Evolutionary conservation across 1,140 invertebrate genomes (phyloP).

Genomic region (Lepidostoma basale): DNA sequence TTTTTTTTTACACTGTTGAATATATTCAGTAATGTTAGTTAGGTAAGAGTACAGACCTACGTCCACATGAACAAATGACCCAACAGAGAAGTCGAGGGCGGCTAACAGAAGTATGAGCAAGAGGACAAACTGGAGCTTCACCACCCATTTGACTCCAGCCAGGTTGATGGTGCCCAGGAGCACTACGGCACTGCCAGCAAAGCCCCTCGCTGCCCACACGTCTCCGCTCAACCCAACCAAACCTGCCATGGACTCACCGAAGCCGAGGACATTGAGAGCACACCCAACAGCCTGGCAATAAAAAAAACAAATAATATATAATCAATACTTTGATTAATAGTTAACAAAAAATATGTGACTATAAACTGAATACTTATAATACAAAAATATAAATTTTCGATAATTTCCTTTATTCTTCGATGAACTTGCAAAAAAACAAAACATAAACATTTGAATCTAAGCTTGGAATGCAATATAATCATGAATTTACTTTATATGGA

Average conservation of each 20-base stretch:
- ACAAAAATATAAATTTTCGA: no score
- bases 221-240: conserved; percentile 75
- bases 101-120: conserved; percentile 83
- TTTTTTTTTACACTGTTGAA: background rate
- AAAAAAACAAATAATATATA: conserved; percentile 35
- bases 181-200: conserved; percentile 81
- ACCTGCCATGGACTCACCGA: conserved; percentile 92
- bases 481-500: no score
- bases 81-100: conserved; percentile 87
- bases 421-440: no score
- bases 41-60: conserved; percentile 66
- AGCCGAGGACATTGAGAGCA: conserved; percentile 92
- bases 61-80: conserved; percentile 78
- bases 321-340: no score
- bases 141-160: conserved; percentile 92
- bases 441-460: no score
- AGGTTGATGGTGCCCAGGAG: conserved; percentile 86
- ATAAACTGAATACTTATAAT: no score
- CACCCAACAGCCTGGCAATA: conserved; percentile 91
- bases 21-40: no score
- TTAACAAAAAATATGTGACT: no score
- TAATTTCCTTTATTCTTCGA: no score
- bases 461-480: no score
- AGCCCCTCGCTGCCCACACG: conserved; percentile 77
- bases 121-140: conserved; percentile 87